Percentiles rank a stretch among this genome's conserved stretches.
These are phyloP conservation scores for Spodoptera litura DNA, from an alignment of 1,140 invertebrate species.

Conservation along the genomic window DNA sequence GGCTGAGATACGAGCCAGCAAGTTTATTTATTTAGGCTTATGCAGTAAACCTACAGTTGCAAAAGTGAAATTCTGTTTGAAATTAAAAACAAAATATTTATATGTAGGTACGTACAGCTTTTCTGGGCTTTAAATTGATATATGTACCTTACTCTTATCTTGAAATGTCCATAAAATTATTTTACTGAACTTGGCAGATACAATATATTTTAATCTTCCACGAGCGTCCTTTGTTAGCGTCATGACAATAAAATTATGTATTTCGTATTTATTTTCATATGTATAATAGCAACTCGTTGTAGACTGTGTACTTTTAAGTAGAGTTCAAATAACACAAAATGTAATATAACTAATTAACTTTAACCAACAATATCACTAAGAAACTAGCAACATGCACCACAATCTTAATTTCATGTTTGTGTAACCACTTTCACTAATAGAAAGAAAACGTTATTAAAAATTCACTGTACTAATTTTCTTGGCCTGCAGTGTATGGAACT, in stretches of 20 bases:
- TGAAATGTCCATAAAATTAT: too few relatives aligned
- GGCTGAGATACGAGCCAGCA: constrained; percentile 43
- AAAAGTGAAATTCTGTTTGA: constrained; percentile 41
- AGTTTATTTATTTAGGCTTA: constrained; percentile 55
- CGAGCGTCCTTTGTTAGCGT: too few relatives aligned
- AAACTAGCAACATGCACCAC: background rate
- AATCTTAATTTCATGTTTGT: background rate
- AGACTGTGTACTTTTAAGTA: too few relatives aligned
- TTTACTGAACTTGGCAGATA: too few relatives aligned
- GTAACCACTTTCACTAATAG: background rate
- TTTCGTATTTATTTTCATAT: too few relatives aligned
- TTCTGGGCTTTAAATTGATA: background rate
- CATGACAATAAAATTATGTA: too few relatives aligned
- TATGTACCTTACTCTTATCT: too few relatives aligned
- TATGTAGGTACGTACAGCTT: background rate
- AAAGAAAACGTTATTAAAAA: constrained; percentile 28
- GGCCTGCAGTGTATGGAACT: constrained; percentile 12
- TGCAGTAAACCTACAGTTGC: constrained; percentile 41
- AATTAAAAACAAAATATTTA: constrained; percentile 40
- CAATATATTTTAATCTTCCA: too few relatives aligned
- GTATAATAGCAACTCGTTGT: too few relatives aligned
- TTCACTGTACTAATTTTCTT: constrained; percentile 9
- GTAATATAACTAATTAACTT: too few relatives aligned
- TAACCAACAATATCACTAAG: too few relatives aligned
- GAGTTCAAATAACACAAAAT: too few relatives aligned